Percentiles rank a stretch among this genome's conserved stretches.
Conservation (phyloP, 1,140 invertebrate species). For the Armadillidium nasatum region DNA sequence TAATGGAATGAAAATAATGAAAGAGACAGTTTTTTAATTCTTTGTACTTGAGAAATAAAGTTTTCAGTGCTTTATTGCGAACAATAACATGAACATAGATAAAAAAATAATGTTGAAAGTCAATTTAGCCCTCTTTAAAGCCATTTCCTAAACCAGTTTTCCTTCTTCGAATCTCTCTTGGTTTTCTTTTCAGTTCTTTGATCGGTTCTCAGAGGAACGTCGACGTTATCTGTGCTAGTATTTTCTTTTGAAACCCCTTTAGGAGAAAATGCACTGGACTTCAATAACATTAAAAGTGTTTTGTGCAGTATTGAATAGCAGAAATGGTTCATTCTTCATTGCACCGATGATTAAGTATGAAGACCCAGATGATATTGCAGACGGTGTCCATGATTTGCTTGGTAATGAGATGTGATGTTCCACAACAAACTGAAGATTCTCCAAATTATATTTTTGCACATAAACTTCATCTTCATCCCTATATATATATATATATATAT, state of each 20-base stretch:
- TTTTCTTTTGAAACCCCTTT: not conserved
- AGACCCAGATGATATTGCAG: not conserved
- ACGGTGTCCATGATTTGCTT: not conserved
- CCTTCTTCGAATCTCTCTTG: too few relatives aligned
- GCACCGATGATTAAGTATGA: not conserved
- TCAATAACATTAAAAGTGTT: not conserved
- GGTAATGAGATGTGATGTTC: not conserved
- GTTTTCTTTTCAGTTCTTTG: too few relatives aligned
- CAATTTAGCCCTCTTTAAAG: too few relatives aligned
- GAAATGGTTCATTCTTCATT: not conserved
- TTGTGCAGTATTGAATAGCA: not conserved
- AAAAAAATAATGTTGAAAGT: too few relatives aligned
- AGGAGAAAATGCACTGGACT: not conserved
- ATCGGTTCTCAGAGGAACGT: too few relatives aligned
- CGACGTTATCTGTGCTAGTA: too few relatives aligned
- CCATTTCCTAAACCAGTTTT: too few relatives aligned
- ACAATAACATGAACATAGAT: too few relatives aligned
- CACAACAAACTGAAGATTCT: not conserved
- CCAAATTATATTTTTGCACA: not conserved
- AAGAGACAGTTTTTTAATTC: too few relatives aligned
- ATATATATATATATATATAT: not conserved
- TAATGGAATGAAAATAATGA: too few relatives aligned
- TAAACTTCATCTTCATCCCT: not conserved
- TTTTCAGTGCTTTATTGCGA: too few relatives aligned
- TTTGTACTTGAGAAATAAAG: too few relatives aligned